Conservation (phyloP, 2,797 vertebrate genomes). For the Uromys caudimaculatus region DNA sequence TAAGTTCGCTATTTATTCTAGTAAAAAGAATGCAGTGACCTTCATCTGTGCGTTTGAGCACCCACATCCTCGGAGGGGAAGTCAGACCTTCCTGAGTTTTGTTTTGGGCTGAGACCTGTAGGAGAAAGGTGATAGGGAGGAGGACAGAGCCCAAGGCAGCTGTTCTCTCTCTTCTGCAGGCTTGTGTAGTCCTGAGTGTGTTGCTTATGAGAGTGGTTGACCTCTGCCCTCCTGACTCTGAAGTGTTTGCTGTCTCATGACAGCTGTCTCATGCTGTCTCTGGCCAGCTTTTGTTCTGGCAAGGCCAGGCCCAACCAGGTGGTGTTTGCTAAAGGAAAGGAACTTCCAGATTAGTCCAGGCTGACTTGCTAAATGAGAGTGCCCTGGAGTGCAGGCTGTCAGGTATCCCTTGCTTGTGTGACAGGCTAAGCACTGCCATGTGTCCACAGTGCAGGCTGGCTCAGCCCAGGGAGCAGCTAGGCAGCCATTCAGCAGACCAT, state of each 20-base stretch:
- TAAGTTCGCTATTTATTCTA: not conserved
- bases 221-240: constrained; percentile 57
- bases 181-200: not conserved
- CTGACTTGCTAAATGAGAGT: constrained; percentile 58
- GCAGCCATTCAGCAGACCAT: not conserved
- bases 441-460: constrained; percentile 26
- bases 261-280: constrained; percentile 34
- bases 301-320: constrained; percentile 38
- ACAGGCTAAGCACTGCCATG: constrained; percentile 69
- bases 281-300: constrained; percentile 66
- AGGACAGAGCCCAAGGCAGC: not conserved
- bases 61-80: not conserved
- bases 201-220: constrained; percentile 43
- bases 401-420: constrained; percentile 41
- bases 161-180: not conserved
- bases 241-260: constrained; percentile 8
- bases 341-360: constrained; percentile 59
- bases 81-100: not conserved
- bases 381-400: not conserved
- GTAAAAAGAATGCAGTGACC: not conserved
- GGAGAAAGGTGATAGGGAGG: not conserved
- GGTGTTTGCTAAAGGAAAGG: constrained; percentile 61
- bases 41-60: not conserved
- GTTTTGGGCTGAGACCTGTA: not conserved
- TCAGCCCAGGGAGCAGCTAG: constrained; percentile 16